Conservation (phyloP, 2,113 vertebrate species). For the Amazona guildingii region DNA sequence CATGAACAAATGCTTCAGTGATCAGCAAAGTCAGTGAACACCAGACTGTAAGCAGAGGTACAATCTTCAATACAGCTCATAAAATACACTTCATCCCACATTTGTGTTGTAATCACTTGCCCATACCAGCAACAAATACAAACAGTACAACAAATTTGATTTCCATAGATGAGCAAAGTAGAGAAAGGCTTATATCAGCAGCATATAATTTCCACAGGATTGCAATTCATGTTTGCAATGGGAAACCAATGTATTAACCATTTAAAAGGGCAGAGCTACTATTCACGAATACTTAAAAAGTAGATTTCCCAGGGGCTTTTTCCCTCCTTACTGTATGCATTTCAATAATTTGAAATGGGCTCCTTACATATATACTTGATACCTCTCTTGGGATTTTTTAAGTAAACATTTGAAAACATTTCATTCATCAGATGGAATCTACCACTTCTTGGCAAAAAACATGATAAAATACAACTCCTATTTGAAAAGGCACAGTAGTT, state of each 20-base stretch:
- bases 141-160: neutral
- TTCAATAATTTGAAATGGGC: neutral
- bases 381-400: neutral
- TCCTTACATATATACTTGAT: neutral
- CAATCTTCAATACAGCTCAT: neutral
- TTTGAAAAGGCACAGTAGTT: neutral
- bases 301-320: neutral
- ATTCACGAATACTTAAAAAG: neutral
- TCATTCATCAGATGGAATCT: neutral
- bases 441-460: neutral
- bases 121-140: neutral
- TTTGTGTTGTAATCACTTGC: neutral
- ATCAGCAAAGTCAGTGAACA: neutral
- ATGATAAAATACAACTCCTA: neutral
- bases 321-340: neutral
- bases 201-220: neutral
- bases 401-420: neutral
- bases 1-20: neutral
- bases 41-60: neutral
- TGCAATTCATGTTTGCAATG: neutral
- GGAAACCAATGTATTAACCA: neutral
- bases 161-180: neutral
- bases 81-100: neutral
- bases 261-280: neutral
- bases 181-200: neutral